These are phyloP conservation scores for Lateolabrax maculatus DNA, from an alignment of 2,797 vertebrate species.

Conservation along the genomic window DNA sequence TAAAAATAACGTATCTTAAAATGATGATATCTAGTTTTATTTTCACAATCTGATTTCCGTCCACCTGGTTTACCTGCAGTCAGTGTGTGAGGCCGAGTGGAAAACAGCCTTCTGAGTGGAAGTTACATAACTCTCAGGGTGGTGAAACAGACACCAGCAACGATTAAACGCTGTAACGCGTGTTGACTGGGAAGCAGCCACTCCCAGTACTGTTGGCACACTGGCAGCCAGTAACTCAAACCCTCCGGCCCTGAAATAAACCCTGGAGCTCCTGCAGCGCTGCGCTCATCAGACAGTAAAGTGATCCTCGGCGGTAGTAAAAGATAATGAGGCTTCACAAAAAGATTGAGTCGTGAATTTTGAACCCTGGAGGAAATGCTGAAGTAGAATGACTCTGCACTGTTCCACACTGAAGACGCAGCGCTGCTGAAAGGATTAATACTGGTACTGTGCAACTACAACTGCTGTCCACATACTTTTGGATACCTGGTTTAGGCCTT, in stretches of 20 bases:
- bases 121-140: conserved; percentile 31
- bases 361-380: background rate
- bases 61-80: too few relatives aligned
- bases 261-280: background rate
- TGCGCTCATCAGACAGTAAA: background rate
- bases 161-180: background rate
- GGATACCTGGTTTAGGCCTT: background rate
- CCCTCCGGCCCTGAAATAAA: background rate
- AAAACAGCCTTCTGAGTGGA: conserved; percentile 14
- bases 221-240: conserved; percentile 13
- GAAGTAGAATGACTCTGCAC: background rate
- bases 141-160: conserved; percentile 30
- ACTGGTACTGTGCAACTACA: background rate
- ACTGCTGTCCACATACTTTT: background rate
- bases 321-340: conserved; percentile 2
- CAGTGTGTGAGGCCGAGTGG: background rate
- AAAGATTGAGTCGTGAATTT: too few relatives aligned
- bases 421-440: background rate
- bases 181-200: conserved; percentile 16
- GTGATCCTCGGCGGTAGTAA: background rate
- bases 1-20: too few relatives aligned
- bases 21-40: too few relatives aligned
- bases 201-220: conserved; percentile 33
- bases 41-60: too few relatives aligned
- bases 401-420: background rate